Conservation (phyloP, 2,113 vertebrate species). For the Forbesichthys papilliferus region DNA sequence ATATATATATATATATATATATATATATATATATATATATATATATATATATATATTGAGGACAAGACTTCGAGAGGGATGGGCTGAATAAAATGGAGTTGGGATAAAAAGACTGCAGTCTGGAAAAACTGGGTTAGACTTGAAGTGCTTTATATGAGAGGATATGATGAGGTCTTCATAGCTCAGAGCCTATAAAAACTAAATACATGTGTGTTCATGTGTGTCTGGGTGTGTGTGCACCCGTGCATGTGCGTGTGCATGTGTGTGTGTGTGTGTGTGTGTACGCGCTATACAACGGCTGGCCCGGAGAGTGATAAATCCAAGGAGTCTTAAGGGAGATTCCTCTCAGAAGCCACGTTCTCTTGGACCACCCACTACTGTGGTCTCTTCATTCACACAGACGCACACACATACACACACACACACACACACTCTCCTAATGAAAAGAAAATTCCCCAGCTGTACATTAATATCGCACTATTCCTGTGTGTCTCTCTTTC, state of each 20-base stretch:
- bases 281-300: slow-evolving; percentile 50
- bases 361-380: slow-evolving; percentile 70
- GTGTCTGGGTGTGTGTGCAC: slow-evolving; percentile 35
- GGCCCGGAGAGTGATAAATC: slow-evolving; percentile 64
- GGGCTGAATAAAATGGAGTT: slow-evolving; percentile 19
- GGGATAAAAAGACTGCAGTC: slow-evolving; percentile 11
- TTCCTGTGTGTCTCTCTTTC: slow-evolving; percentile 16
- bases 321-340: slow-evolving; percentile 65
- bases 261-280: slow-evolving; percentile 33
- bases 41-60: background rate
- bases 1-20: too few relatives aligned
- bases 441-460: slow-evolving; percentile 64
- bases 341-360: slow-evolving; percentile 54
- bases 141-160: slow-evolving; percentile 34
- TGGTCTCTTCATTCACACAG: slow-evolving; percentile 48
- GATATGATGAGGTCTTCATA: slow-evolving; percentile 45
- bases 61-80: slow-evolving; percentile 16
- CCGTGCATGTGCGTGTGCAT: background rate
- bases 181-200: slow-evolving; percentile 48
- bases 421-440: slow-evolving; percentile 48
- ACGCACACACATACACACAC: slow-evolving; percentile 18
- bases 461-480: slow-evolving; percentile 51
- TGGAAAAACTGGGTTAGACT: slow-evolving; percentile 48
- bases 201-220: slow-evolving; percentile 47
- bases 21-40: too few relatives aligned